phyloP scores from a whole-genome alignment of 2,888 invertebrate species.

The Cerceris ruficornis region DNA sequence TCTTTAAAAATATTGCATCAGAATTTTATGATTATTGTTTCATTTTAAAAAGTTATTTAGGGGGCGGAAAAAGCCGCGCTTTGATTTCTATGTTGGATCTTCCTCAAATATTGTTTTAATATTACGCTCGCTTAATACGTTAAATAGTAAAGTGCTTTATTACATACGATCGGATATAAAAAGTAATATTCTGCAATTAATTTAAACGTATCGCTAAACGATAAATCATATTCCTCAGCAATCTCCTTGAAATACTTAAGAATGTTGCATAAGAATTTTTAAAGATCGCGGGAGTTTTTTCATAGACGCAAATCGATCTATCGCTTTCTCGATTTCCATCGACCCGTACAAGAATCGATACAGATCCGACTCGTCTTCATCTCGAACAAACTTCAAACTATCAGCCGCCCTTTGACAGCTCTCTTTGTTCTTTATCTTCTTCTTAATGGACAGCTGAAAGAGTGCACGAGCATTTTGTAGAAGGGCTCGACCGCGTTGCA shows the following conservation, averaged over 20 bases:
- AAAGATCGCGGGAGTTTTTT: slow-evolving; percentile 51
- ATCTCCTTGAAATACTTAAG: not conserved
- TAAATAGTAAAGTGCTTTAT: too few relatives aligned
- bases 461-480: slow-evolving; percentile 14
- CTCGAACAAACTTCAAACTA: slow-evolving; percentile 27
- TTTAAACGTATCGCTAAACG: too few relatives aligned
- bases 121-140: too few relatives aligned
- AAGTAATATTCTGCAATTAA: too few relatives aligned
- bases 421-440: not conserved
- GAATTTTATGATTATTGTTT: slow-evolving; percentile 4
- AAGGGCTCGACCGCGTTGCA: slow-evolving; percentile 30
- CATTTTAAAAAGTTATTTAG: too few relatives aligned
- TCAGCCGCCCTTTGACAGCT: slow-evolving; percentile 29
- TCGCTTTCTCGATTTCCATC: slow-evolving; percentile 30
- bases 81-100: too few relatives aligned
- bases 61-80: too few relatives aligned
- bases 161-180: too few relatives aligned
- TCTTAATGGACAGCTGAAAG: slow-evolving; percentile 9
- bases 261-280: slow-evolving; percentile 48
- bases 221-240: too few relatives aligned
- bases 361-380: slow-evolving; percentile 5
- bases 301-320: slow-evolving; percentile 53
- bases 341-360: slow-evolving; percentile 23
- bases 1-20: slow-evolving; percentile 39
- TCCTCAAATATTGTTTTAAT: too few relatives aligned